A percentile compares a stretch with the other conserved stretches of the same genome.
Evolutionary conservation across 2,113 vertebrate species (phyloP).

Genomic region (Etia nguti): DNA sequence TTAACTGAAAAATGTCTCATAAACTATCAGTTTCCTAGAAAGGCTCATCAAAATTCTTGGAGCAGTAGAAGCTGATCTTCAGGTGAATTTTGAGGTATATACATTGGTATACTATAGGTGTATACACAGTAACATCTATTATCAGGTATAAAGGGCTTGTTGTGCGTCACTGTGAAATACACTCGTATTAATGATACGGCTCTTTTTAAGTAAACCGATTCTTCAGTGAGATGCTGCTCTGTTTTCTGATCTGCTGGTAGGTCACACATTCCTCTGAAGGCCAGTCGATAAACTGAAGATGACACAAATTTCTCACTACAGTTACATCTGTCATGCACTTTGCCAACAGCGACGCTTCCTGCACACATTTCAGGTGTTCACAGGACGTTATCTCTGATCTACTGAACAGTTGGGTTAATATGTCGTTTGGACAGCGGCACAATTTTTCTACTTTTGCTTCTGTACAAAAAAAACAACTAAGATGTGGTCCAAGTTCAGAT

Average conservation of each 20-base stretch:
- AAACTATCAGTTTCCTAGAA: neutral
- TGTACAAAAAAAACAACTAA: neutral
- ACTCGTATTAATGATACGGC: neutral
- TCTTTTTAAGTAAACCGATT: neutral
- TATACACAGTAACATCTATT: neutral
- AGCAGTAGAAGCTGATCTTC: neutral
- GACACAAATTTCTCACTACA: rapidly evolving
- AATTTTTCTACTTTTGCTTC: neutral
- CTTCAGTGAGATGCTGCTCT: neutral
- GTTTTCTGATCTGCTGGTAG: neutral
- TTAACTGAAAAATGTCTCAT: too few species aligned
- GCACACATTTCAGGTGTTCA: rapidly evolving
- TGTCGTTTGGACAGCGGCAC: rapidly evolving
- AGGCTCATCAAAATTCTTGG: neutral
- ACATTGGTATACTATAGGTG: rapidly evolving
- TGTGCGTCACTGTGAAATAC: neutral
- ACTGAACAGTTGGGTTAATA: neutral
- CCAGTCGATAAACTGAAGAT: neutral
- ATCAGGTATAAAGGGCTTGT: neutral
- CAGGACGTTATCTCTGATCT: neutral
- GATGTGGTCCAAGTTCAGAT: neutral
- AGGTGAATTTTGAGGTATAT: rapidly evolving
- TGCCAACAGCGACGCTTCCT: neutral
- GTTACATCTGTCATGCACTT: neutral
- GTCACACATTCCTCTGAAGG: rapidly evolving